A percentile compares a stretch with the other conserved stretches of the same genome.
Conservation (phyloP, 2,113 vertebrate species). For the Sprattus sprattus region DNA sequence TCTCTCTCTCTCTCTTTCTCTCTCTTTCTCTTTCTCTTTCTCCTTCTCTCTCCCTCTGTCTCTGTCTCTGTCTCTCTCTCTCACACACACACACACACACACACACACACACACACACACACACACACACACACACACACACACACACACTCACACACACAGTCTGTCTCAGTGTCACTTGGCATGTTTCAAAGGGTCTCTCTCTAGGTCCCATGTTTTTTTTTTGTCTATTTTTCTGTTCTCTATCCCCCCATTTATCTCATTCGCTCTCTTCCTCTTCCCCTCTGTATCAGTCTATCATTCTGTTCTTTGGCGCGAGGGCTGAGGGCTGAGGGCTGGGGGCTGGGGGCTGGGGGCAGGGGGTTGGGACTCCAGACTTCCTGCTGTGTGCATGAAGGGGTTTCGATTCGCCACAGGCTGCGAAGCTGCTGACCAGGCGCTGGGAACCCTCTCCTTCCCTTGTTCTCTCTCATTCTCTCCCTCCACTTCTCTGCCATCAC, state of each 20-base stretch:
- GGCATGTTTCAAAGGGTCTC: neutral
- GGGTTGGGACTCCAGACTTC: neutral
- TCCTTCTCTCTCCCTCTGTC: neutral
- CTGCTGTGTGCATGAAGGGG: constrained; percentile 13
- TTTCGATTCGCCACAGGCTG: constrained; percentile 13
- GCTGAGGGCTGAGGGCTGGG: neutral
- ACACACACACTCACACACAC: neutral
- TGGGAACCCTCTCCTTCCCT: neutral
- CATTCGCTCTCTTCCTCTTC: neutral
- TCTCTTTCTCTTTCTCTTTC: neutral
- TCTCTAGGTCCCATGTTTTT: neutral
- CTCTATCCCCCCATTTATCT: neutral
- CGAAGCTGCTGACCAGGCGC: constrained; percentile 2
- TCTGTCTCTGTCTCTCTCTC: constrained; percentile 11
- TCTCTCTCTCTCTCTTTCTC: constrained; percentile 3
- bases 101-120: neutral
- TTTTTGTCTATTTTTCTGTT: neutral
- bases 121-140: neutral
- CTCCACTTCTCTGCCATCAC: neutral
- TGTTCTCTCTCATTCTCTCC: constrained; percentile 21
- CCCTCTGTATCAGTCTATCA: neutral
- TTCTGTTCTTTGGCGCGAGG: neutral
- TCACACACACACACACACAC: neutral
- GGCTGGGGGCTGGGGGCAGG: too few relatives aligned
- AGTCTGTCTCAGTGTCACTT: neutral